Evolutionary conservation across 1,140 invertebrate genomes (phyloP).

Genomic region (Lethrus apterus): DNA sequence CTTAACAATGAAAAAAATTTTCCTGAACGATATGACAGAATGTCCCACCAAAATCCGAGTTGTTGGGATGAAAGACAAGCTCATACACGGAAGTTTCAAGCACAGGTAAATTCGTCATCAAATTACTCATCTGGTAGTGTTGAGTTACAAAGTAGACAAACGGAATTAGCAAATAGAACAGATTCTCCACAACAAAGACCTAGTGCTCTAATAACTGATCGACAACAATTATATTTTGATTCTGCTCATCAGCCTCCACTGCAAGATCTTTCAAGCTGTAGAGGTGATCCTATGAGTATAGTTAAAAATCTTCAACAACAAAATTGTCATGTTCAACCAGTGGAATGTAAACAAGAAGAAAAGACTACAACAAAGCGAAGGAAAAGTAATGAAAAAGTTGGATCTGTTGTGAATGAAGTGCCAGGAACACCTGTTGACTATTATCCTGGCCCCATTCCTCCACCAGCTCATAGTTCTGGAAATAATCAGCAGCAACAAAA

Average conservation of each 20-base stretch:
- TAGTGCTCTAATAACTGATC: constrained; percentile 21
- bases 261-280: constrained; percentile 62
- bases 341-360: constrained; percentile 44
- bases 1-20: constrained; percentile 55
- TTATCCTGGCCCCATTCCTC: constrained; percentile 50
- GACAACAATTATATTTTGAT: constrained; percentile 51
- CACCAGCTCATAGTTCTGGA: constrained; percentile 58
- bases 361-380: constrained; percentile 40
- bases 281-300: constrained; percentile 66
- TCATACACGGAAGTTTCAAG: constrained; percentile 15
- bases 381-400: constrained; percentile 48
- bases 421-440: constrained; percentile 14
- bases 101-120: constrained; percentile 4
- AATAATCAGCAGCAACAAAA: constrained; percentile 54
- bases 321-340: constrained; percentile 52
- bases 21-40: constrained; percentile 55
- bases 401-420: constrained; percentile 7
- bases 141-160: constrained; percentile 1
- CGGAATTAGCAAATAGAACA: neutral
- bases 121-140: constrained; percentile 12
- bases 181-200: constrained; percentile 17
- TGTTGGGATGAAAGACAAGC: constrained; percentile 45
- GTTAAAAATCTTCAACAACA: constrained; percentile 62
- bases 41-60: constrained; percentile 42
- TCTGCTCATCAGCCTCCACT: constrained; percentile 49